phyloP scores from a whole-genome alignment of 2,797 vertebrate genomes.

The Psittacula echo region DNA sequence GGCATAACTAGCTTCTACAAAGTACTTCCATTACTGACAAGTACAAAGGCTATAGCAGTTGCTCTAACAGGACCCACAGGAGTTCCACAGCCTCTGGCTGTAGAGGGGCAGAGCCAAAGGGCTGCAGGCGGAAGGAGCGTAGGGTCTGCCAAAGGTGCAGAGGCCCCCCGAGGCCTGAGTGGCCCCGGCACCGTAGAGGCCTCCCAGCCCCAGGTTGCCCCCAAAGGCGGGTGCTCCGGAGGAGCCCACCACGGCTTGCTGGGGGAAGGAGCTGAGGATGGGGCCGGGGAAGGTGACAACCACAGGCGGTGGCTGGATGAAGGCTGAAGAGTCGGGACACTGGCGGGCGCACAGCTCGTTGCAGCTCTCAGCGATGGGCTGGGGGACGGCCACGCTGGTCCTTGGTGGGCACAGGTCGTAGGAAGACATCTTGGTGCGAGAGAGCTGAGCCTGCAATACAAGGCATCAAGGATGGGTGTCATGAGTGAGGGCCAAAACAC shows the following conservation, averaged over 20 bases:
- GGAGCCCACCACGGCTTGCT: neutral
- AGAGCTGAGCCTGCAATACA: too few relatives aligned
- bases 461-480: too few relatives aligned
- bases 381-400: neutral
- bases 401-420: neutral
- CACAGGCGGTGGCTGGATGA: neutral
- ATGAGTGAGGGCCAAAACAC: too few relatives aligned
- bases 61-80: neutral
- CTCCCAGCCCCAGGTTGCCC: neutral
- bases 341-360: neutral
- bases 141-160: neutral
- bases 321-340: neutral
- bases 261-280: constrained; percentile 1
- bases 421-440: neutral
- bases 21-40: accelerated
- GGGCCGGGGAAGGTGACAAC: constrained; percentile 1
- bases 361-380: too few relatives aligned
- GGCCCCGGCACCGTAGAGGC: neutral
- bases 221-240: neutral
- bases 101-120: neutral
- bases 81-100: neutral
- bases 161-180: neutral
- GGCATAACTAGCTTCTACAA: neutral
- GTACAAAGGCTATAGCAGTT: accelerated
- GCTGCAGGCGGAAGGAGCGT: neutral